These are phyloP conservation scores for Hemistola chrysoprasaria DNA, from an alignment of 2,888 invertebrate genomes.

Conservation along the genomic window DNA sequence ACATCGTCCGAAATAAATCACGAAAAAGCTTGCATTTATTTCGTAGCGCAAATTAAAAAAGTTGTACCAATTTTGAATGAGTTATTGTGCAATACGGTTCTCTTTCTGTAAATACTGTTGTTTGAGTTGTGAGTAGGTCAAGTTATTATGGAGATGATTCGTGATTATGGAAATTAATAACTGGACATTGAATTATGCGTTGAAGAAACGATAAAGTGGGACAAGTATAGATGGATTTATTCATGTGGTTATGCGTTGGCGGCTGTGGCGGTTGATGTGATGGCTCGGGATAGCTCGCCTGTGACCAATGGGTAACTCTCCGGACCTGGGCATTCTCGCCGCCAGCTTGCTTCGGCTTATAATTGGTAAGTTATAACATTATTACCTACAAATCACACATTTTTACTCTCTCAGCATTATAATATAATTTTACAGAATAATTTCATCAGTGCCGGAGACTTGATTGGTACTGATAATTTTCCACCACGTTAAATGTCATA, in stretches of 20 bases:
- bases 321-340: conserved; percentile 82
- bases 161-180: conserved; percentile 7
- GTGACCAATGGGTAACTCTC: conserved; percentile 82
- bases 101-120: conserved; percentile 49
- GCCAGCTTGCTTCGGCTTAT: conserved; percentile 84
- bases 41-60: conserved; percentile 76
- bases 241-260: conserved; percentile 29
- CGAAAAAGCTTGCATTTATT: conserved; percentile 67
- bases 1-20: conserved; percentile 68
- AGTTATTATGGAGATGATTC: conserved; percentile 19
- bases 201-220: not conserved
- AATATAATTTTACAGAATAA: too few relatives aligned
- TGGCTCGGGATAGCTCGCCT: conserved; percentile 58
- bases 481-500: too few relatives aligned
- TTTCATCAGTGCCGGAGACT: too few relatives aligned
- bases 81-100: conserved; percentile 70
- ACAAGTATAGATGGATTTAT: conserved; percentile 19
- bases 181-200: conserved; percentile 2
- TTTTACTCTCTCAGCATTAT: too few relatives aligned
- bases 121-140: conserved; percentile 24
- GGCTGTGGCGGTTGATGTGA: conserved; percentile 51
- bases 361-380: conserved; percentile 77
- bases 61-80: conserved; percentile 75
- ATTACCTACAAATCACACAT: too few relatives aligned
- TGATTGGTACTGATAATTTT: too few relatives aligned